A percentile compares a stretch with the other conserved stretches of the same genome.
Conservation (phyloP, 2,113 vertebrate species). For the Anseranas semipalmata region DNA sequence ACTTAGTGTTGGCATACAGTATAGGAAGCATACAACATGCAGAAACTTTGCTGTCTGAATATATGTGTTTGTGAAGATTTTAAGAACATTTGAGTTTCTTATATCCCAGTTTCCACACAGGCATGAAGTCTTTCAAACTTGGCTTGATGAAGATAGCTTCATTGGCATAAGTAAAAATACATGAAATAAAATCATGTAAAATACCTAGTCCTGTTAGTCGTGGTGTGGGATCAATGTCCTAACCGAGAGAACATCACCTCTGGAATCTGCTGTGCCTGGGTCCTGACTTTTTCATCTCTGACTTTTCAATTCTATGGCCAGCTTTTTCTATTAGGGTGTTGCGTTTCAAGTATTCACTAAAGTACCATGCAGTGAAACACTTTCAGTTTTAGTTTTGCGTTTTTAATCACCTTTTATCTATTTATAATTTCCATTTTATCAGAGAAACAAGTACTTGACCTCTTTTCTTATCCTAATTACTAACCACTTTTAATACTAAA, state of each 20-base stretch:
- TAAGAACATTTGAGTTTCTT: background rate
- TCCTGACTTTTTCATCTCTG: background rate
- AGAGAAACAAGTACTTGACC: background rate
- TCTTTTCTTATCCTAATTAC: background rate
- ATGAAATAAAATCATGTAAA: background rate
- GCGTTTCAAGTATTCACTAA: background rate
- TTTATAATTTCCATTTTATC: background rate
- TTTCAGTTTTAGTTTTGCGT: background rate
- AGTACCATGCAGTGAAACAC: background rate
- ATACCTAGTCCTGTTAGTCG: background rate
- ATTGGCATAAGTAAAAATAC: background rate
- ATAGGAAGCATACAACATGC: background rate
- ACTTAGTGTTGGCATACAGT: background rate
- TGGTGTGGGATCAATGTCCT: background rate
- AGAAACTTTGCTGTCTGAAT: background rate
- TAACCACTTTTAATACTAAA: background rate
- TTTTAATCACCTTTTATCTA: background rate
- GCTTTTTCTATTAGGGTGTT: background rate
- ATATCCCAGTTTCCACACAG: background rate
- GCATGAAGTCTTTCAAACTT: background rate
- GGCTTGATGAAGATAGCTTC: background rate
- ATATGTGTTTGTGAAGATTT: background rate
- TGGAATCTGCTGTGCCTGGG: background rate
- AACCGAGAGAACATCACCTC: background rate
- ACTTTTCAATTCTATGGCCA: background rate